Evolutionary conservation across 2,888 invertebrate species (phyloP).

Genomic region (Thymelicus sylvestris): DNA sequence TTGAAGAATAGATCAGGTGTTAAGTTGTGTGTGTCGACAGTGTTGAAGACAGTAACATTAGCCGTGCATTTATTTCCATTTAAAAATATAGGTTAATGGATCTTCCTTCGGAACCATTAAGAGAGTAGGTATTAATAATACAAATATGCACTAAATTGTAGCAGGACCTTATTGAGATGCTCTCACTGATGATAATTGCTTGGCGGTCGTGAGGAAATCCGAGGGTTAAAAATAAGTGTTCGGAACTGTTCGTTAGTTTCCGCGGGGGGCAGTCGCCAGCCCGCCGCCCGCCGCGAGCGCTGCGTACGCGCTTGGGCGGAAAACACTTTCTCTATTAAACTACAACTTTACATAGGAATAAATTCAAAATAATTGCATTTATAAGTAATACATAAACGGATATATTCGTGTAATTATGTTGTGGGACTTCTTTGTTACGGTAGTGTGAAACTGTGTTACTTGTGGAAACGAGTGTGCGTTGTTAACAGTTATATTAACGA

Average conservation of each 20-base stretch:
- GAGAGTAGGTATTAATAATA: conserved; percentile 57
- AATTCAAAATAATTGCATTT: not conserved
- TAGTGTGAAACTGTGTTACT: conserved; percentile 37
- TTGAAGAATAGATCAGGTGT: conserved; percentile 15
- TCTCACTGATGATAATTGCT: conserved; percentile 43
- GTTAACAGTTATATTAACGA: conserved; percentile 12
- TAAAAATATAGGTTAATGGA: conserved; percentile 77
- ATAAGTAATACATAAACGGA: not conserved
- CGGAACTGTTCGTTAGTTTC: conserved; percentile 67
- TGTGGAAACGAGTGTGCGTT: conserved; percentile 39
- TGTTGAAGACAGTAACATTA: conserved; percentile 50
- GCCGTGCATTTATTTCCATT: conserved; percentile 60
- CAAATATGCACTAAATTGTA: conserved; percentile 33
- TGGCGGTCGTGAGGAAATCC: conserved; percentile 53
- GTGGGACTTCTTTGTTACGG: conserved; percentile 4
- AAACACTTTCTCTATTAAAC: not conserved
- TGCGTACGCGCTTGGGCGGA: conserved; percentile 71
- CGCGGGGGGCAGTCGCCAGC: conserved; percentile 66
- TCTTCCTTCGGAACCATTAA: conserved; percentile 65
- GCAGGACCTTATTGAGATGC: conserved; percentile 44
- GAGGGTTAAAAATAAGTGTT: conserved; percentile 75
- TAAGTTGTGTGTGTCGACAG: conserved; percentile 44
- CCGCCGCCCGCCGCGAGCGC: conserved; percentile 65
- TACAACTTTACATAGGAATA: not conserved
- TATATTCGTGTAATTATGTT: not conserved